Evolutionary conservation across 1,140 invertebrate species (phyloP).

Genomic region (Triops cancriformis): DNA sequence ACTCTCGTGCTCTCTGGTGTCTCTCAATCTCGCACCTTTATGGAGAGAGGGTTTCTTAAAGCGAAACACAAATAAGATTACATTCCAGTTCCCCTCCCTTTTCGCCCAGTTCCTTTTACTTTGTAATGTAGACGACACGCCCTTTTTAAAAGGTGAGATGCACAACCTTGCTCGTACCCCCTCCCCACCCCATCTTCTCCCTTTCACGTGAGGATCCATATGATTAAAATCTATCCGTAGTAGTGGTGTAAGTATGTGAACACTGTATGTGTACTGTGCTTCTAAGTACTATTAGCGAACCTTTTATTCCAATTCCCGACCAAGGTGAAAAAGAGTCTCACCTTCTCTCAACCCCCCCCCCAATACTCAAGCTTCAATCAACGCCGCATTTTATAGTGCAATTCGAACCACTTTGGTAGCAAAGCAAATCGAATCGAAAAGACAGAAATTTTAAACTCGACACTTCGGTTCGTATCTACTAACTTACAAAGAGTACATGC

Average conservation of each 20-base stretch:
- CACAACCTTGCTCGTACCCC: not conserved
- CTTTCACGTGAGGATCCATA: not conserved
- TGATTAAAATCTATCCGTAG: not conserved
- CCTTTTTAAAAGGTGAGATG: not conserved
- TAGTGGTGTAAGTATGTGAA: too few relatives aligned
- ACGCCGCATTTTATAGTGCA: not conserved
- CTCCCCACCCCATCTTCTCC: too few relatives aligned
- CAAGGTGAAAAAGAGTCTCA: not conserved
- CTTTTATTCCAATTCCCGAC: not conserved
- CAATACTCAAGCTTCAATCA: not conserved
- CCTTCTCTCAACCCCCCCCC: not conserved
- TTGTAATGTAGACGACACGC: constrained; percentile 5
- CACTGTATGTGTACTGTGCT: not conserved
- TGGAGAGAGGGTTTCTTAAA: constrained; percentile 6
- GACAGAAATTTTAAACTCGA: too few relatives aligned
- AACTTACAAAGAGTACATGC: too few relatives aligned
- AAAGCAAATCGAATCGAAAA: too few relatives aligned
- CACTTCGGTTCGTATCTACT: too few relatives aligned
- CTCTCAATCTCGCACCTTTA: constrained; percentile 9
- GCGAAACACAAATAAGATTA: constrained; percentile 11
- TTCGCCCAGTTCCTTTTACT: not conserved
- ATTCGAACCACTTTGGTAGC: not conserved
- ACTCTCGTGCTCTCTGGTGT: constrained; percentile 8
- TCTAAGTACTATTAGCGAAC: not conserved
- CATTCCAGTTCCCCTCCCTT: not conserved